These are phyloP conservation scores for Tupaia chinensis DNA, from an alignment of 2,113 vertebrate genomes.

Conservation along the genomic window DNA sequence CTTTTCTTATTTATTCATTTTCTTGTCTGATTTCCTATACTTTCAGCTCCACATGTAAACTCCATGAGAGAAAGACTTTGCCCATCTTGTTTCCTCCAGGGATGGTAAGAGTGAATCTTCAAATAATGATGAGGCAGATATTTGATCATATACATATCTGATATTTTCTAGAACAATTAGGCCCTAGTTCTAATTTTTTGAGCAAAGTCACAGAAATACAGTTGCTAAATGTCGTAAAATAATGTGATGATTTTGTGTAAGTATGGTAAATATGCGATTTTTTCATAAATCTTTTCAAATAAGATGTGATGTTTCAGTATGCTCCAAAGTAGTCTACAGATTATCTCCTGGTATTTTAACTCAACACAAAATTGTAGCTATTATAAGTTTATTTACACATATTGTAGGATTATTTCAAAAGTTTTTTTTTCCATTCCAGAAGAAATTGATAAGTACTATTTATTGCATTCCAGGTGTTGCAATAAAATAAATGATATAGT, in stretches of 20 bases:
- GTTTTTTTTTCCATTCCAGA: background rate
- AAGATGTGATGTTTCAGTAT: constrained; percentile 15
- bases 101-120: background rate
- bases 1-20: background rate
- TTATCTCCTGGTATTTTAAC: constrained; percentile 55
- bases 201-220: background rate
- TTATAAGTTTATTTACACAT: constrained; percentile 47
- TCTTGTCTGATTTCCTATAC: background rate
- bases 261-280: background rate
- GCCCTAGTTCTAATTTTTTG: background rate
- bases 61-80: background rate
- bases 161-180: constrained; percentile 20
- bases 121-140: background rate
- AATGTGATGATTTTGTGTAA: constrained; percentile 12
- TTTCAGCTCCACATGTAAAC: background rate
- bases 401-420: constrained; percentile 42
- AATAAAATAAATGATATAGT: constrained; percentile 45
- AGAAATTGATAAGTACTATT: constrained; percentile 51
- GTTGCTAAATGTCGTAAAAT: background rate
- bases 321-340: constrained; percentile 46
- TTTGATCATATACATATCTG: background rate
- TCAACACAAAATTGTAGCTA: background rate
- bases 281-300: constrained; percentile 1
- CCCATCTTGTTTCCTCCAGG: background rate
- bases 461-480: constrained; percentile 18